Evolutionary conservation across 2,888 invertebrate species (phyloP), one percentile per base, ranked within the genome.

Genomic region (Rhimphoctona megacephalus): DNA sequence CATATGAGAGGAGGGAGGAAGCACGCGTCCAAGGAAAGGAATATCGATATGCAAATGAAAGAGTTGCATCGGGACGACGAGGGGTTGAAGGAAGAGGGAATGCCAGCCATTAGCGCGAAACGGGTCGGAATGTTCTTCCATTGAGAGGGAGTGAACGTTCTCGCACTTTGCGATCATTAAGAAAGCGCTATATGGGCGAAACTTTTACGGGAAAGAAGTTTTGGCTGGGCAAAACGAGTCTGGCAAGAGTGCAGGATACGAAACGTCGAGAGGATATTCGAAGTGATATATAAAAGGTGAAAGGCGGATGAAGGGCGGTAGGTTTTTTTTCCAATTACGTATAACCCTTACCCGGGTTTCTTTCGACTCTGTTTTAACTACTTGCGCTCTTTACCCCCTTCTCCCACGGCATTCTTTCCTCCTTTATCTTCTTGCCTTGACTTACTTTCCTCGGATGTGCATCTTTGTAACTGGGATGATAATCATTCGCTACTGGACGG

Each of bases 11-110:
- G 11, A 43, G 17, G 43, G n/a, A 54, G 11, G 30, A 52, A 67
- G 22, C 36, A 22, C 49, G 36, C 22, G 39, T 70, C 25, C 22
- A 64, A 76, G n/a, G 9, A 43, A 61, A 70, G 22, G 72, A 73
- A 81, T 72, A 81, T 78, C 81, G 77, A 85, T 73, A 77, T 85
- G 85, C 66, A 77, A 85, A 85, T 81, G 64, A 14, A 64, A 54
- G 30, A 61, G 46, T 72, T 43, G 77, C 43, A 64, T n/a, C 54
- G 19, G 49, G 67, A 43, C 25, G 70, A 43, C 22, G 54, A 17
- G 61, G 14, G 1, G 4, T 0, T 30, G 61, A 6, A 61, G 30
- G 30, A 36, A 57, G 67, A 46, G 66, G 43, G 52, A 72, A 85
- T 77, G 66, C 46, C 30, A 61, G 81, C 81, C 76, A 77, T 85